Conservation (phyloP, 2,797 vertebrate genomes). For the Falco cherrug region DNA sequence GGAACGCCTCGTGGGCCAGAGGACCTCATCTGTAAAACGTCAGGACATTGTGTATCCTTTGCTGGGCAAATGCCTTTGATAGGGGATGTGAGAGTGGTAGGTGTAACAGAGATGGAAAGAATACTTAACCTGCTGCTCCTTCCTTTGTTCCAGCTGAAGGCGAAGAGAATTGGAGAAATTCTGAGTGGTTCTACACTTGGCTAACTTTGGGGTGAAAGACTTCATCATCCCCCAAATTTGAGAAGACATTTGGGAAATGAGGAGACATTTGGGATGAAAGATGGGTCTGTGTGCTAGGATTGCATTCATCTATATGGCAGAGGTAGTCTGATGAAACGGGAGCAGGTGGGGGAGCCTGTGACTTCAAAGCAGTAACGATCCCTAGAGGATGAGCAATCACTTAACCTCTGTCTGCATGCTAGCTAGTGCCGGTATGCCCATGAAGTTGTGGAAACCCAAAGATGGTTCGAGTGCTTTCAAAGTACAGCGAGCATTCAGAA, state of each 20-base stretch:
- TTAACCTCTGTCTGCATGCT: neutral
- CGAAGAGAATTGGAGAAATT: neutral
- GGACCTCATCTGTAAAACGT: neutral
- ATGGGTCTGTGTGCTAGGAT: neutral
- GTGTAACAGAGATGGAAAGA: neutral
- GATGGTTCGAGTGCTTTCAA: neutral
- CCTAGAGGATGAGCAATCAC: neutral
- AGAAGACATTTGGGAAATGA: neutral
- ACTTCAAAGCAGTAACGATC: neutral
- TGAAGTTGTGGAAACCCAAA: neutral
- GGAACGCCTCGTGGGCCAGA: constrained; percentile 37
- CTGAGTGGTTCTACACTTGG: neutral
- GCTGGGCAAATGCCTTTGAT: neutral
- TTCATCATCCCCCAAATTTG: neutral
- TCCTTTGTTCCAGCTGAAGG: neutral
- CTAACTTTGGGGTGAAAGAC: neutral
- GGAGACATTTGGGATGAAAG: neutral
- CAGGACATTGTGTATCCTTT: constrained; percentile 80
- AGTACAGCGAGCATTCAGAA: neutral
- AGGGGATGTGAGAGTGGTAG: neutral
- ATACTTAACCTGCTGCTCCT: neutral
- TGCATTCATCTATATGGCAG: neutral
- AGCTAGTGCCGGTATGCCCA: neutral
- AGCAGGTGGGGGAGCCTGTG: neutral
- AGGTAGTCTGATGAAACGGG: neutral